phyloP scores from a whole-genome alignment of 2,113 vertebrate species.

The Jaculus jaculus region DNA sequence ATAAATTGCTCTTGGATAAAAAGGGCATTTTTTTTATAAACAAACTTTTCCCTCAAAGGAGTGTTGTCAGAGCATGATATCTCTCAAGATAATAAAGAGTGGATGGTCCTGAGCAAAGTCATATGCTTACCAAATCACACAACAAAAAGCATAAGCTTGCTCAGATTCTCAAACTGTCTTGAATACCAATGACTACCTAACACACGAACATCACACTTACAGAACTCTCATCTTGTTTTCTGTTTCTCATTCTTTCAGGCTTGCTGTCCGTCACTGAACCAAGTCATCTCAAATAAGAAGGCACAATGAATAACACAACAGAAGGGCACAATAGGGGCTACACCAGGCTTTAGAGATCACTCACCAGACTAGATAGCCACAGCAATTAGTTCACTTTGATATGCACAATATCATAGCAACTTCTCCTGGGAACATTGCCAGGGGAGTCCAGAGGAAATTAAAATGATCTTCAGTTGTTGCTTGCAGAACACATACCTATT shows the following conservation, averaged over 20 bases:
- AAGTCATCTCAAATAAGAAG: slow-evolving; percentile 46
- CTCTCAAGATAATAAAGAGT: not conserved
- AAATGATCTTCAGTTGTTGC: slow-evolving; percentile 51
- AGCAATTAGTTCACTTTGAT: slow-evolving; percentile 65
- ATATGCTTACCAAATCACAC: not conserved
- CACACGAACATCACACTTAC: not conserved
- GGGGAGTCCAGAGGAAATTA: slow-evolving; percentile 39
- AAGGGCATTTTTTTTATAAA: not conserved
- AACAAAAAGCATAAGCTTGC: not conserved
- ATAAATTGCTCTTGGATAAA: not conserved
- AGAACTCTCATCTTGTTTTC: not conserved
- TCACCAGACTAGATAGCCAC: slow-evolving; percentile 5
- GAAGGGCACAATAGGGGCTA: not conserved
- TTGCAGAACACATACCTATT: not conserved
- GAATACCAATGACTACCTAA: not conserved
- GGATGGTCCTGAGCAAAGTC: not conserved
- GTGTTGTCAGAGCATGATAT: not conserved
- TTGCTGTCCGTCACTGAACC: slow-evolving; percentile 42
- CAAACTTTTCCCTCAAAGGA: not conserved
- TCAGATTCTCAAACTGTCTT: not conserved
- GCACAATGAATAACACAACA: slow-evolving; percentile 41
- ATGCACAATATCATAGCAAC: slow-evolving; percentile 26
- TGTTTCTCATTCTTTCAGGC: not conserved
- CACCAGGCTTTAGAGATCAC: slow-evolving; percentile 26
- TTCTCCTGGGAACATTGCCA: slow-evolving; percentile 28